These are phyloP conservation scores for Drosophila setosimentum DNA, from an alignment of 2,888 invertebrate genomes.

Conservation along the genomic window DNA sequence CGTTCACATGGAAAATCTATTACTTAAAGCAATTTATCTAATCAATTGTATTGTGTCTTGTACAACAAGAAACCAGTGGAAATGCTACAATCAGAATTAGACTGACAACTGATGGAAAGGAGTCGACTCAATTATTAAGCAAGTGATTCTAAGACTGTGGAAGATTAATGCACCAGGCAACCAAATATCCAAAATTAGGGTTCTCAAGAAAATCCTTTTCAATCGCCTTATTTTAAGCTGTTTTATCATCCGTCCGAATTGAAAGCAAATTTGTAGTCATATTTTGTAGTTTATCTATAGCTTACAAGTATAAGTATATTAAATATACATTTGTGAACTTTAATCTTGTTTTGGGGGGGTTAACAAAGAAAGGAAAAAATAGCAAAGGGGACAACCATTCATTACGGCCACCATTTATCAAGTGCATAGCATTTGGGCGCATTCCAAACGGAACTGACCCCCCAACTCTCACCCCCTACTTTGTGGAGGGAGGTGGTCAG, in stretches of 20 bases:
- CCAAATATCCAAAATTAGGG: not conserved
- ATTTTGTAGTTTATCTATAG: not conserved
- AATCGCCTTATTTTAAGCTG: not conserved
- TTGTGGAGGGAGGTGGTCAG: not conserved
- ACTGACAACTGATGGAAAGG: not conserved
- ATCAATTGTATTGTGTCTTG: not conserved
- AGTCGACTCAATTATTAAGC: not conserved
- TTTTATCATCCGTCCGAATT: too few species aligned
- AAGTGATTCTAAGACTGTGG: not conserved
- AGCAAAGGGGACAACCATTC: slow-evolving; percentile 50
- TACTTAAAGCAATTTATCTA: slow-evolving; percentile 13
- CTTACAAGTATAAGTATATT: slow-evolving; percentile 11
- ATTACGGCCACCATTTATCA: slow-evolving; percentile 59
- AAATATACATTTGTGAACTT: slow-evolving; percentile 37
- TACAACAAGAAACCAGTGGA: slow-evolving; percentile 5
- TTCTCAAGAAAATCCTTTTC: not conserved
- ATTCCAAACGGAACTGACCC: slow-evolving; percentile 30
- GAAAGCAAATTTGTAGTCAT: too few species aligned
- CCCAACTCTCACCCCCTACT: not conserved
- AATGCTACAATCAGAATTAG: not conserved
- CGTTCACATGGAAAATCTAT: slow-evolving; percentile 16
- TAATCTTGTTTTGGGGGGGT: slow-evolving; percentile 22
- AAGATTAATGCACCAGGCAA: not conserved
- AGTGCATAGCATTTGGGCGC: slow-evolving; percentile 44
- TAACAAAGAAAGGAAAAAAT: not conserved